phyloP scores from a whole-genome alignment of 2,113 vertebrate genomes.

The Eublepharis macularius region DNA sequence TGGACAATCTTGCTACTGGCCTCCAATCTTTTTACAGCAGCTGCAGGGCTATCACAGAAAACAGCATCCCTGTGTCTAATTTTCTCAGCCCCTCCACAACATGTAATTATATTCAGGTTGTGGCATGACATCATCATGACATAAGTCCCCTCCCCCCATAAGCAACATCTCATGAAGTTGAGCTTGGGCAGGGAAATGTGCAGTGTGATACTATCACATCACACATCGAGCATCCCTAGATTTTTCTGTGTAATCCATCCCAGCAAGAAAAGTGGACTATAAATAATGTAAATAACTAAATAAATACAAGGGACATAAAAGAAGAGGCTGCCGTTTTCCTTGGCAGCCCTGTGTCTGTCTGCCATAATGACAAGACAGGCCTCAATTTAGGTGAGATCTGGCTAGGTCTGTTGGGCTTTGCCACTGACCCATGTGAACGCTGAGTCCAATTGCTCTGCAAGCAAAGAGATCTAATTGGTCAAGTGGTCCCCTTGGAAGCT shows the following conservation, averaged over 20 bases:
- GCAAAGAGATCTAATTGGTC: neutral
- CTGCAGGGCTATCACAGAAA: neutral
- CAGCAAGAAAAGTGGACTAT: too few species aligned
- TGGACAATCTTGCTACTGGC: too few species aligned
- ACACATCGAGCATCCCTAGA: neutral
- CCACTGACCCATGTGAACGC: neutral
- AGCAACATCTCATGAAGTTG: neutral
- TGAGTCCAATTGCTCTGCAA: neutral
- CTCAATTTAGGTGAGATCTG: neutral
- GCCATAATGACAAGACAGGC: neutral
- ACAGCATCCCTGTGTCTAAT: neutral
- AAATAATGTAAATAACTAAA: too few species aligned
- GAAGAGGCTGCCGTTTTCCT: neutral
- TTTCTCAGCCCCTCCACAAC: neutral
- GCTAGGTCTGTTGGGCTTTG: neutral
- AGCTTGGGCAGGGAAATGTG: neutral
- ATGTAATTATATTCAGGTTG: neutral
- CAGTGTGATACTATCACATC: neutral
- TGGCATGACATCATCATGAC: neutral
- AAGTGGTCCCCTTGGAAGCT: neutral
- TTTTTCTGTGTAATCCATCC: too few species aligned
- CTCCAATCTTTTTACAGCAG: neutral
- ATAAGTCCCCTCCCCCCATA: neutral
- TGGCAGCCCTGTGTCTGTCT: neutral
- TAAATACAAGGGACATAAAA: neutral